Evolutionary conservation across 2,888 invertebrate genomes (phyloP).

Genomic region (Furcula furcula): DNA sequence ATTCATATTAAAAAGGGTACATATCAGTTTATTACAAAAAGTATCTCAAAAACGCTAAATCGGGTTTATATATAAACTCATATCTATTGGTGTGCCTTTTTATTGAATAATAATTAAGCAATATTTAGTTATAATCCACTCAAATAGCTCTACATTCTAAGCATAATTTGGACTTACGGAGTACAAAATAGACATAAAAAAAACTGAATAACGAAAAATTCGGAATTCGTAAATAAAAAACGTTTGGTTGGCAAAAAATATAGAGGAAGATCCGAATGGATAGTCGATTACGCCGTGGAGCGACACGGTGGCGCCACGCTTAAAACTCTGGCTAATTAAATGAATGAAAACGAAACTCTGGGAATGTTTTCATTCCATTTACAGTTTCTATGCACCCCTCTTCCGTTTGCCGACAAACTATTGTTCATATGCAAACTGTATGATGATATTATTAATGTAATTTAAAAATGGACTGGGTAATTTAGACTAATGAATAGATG

Average conservation of each 20-base stretch:
- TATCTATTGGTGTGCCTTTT: too few species aligned
- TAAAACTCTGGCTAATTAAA: constrained; percentile 75
- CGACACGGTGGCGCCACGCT: constrained; percentile 67
- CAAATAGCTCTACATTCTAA: too few species aligned
- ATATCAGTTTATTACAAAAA: too few species aligned
- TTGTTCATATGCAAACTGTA: constrained; percentile 59
- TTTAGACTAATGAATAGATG: too few species aligned
- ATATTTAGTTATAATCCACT: too few species aligned
- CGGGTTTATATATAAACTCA: too few species aligned
- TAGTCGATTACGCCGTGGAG: constrained; percentile 50
- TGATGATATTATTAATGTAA: constrained; percentile 47
- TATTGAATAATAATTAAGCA: too few species aligned
- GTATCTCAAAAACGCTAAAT: too few species aligned
- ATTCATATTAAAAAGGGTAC: too few species aligned
- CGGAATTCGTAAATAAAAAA: constrained; percentile 16
- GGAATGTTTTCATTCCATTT: constrained; percentile 78
- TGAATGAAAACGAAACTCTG: constrained; percentile 75
- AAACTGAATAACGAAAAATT: too few species aligned
- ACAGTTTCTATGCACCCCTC: constrained; percentile 56
- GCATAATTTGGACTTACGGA: too few species aligned
- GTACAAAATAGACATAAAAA: too few species aligned
- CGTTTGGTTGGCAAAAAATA: constrained; percentile 31
- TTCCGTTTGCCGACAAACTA: constrained; percentile 36
- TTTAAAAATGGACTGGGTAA: constrained; percentile 30
- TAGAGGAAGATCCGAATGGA: constrained; percentile 52